Percentiles rank a stretch among this genome's conserved stretches.
These are phyloP conservation scores for Cataglyphis rosenhaueri DNA, from an alignment of 2,888 invertebrate species.

Conservation along the genomic window DNA sequence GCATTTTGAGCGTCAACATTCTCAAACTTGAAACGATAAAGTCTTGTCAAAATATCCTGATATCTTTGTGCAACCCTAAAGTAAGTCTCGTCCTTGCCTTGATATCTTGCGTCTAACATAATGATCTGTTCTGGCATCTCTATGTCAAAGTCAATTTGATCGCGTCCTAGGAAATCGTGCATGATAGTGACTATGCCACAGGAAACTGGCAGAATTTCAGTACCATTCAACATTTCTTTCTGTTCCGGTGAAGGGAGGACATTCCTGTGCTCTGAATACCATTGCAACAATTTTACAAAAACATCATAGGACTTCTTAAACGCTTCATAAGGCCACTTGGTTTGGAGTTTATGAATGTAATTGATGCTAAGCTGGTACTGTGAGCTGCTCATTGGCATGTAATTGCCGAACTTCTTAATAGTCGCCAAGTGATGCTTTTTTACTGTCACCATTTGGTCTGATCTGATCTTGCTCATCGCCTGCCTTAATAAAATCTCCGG, in stretches of 20 bases:
- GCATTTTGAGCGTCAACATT: constrained; percentile 29
- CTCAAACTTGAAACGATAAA: constrained; percentile 66
- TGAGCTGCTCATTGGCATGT: constrained; percentile 86
- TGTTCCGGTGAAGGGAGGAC: constrained; percentile 33
- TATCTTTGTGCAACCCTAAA: constrained; percentile 84
- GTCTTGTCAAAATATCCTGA: constrained; percentile 82
- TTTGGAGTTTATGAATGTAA: constrained; percentile 85
- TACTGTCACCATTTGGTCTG: constrained; percentile 88
- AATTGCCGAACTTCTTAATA: constrained; percentile 84
- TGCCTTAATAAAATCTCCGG: constrained; percentile 88
- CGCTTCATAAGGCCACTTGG: constrained; percentile 86
- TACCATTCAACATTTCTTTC: constrained; percentile 65
- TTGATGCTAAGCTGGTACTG: constrained; percentile 86
- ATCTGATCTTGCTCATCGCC: constrained; percentile 88
- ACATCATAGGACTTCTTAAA: constrained; percentile 84
- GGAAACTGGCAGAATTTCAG: constrained; percentile 84
- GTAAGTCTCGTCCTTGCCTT: constrained; percentile 86
- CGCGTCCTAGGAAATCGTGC: constrained; percentile 84
- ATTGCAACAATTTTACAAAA: constrained; percentile 73
- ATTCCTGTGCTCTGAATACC: constrained; percentile 66
- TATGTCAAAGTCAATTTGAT: constrained; percentile 84
- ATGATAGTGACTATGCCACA: constrained; percentile 86
- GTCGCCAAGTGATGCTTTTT: constrained; percentile 85
- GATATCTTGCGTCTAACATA: constrained; percentile 86
- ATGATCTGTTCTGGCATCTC: constrained; percentile 87